Conservation (phyloP, 2,113 vertebrate genomes). For the Notiomystis cincta region DNA sequence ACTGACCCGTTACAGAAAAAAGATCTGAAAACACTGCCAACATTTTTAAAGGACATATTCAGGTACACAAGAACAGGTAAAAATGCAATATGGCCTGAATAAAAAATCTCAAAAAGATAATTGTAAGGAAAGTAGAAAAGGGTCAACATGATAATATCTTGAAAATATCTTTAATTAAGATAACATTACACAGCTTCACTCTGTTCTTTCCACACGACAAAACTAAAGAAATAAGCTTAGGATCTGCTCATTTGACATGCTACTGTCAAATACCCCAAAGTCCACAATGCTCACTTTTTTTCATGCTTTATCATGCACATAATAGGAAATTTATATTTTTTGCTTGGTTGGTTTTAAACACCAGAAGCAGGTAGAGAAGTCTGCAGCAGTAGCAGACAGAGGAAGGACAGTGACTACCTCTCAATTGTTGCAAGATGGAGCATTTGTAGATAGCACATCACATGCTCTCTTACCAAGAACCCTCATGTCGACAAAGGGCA, state of each 20-base stretch:
- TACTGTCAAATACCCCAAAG: not conserved
- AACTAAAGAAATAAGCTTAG: not conserved
- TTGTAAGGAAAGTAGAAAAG: not conserved
- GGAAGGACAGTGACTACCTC: not conserved
- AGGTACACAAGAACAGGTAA: not conserved
- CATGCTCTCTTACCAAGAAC: not conserved
- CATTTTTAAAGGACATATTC: not conserved
- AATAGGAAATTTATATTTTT: not conserved
- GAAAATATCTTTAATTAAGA: not conserved
- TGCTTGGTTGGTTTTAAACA: not conserved
- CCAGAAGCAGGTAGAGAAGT: not conserved
- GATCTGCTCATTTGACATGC: not conserved
- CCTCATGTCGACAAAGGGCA: not conserved
- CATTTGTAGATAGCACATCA: rapidly evolving
- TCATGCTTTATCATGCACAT: not conserved
- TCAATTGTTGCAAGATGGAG: not conserved
- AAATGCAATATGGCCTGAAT: not conserved
- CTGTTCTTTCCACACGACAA: not conserved
- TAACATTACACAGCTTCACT: not conserved
- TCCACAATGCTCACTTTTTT: not conserved
- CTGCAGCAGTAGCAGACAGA: not conserved
- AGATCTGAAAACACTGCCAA: not conserved
- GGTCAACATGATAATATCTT: not conserved
- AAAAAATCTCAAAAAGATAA: not conserved
- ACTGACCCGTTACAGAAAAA: not conserved